These are phyloP conservation scores for Uria aalge DNA, from an alignment of 2,113 vertebrate species.

Conservation along the genomic window DNA sequence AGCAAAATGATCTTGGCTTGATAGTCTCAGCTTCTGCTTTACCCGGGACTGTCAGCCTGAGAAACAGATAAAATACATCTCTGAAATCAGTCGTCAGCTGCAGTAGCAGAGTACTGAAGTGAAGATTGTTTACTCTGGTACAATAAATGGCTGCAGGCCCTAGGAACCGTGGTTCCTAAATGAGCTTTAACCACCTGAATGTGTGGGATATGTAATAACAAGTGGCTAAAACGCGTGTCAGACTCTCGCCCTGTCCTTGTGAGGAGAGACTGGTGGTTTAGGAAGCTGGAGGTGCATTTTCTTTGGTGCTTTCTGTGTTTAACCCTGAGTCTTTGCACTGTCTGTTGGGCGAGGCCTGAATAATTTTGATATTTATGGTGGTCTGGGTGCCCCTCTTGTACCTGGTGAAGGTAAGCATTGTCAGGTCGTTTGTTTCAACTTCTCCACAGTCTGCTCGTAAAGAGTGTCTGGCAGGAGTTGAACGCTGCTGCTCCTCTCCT, in stretches of 20 bases:
- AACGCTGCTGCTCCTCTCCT: not conserved
- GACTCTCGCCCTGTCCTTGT: not conserved
- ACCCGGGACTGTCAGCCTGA: not conserved
- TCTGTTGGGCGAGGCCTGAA: not conserved
- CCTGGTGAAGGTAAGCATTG: not conserved
- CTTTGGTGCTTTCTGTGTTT: not conserved
- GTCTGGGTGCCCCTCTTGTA: not conserved
- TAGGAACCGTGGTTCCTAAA: not conserved
- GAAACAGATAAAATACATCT: not conserved
- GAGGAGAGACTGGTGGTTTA: not conserved
- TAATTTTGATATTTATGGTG: not conserved
- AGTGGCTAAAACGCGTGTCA: not conserved
- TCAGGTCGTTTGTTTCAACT: not conserved
- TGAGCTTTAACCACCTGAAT: not conserved
- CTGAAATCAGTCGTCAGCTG: not conserved
- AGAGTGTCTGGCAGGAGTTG: not conserved
- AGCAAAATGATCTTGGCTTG: not conserved
- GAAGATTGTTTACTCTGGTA: not conserved
- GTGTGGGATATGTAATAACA: rapidly evolving
- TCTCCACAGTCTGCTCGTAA: not conserved
- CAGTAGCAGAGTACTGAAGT: not conserved
- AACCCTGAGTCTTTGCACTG: not conserved
- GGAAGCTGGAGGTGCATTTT: not conserved
- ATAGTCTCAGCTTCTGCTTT: not conserved
- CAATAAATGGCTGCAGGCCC: too few relatives aligned